Evolutionary conservation across 2,888 invertebrate species (phyloP).

Genomic region (Dryocosmus kuriphilus): DNA sequence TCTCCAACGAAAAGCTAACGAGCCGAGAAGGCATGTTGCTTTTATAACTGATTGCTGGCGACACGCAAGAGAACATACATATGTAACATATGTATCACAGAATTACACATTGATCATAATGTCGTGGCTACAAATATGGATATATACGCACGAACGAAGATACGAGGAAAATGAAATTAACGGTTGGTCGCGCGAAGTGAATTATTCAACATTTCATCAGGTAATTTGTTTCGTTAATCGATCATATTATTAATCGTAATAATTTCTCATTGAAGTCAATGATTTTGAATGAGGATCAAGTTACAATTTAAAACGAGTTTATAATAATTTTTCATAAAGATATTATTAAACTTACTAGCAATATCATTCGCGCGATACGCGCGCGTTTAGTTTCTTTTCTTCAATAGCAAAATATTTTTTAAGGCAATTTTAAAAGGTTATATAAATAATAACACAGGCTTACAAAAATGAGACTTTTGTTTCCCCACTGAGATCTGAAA

Average conservation of each 20-base stretch:
- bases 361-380: too few relatives aligned
- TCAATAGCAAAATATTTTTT: too few relatives aligned
- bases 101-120: conserved; percentile 35
- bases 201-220: background rate
- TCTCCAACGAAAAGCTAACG: conserved; percentile 10
- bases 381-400: too few relatives aligned
- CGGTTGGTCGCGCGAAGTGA: conserved; percentile 10
- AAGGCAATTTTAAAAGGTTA: too few relatives aligned
- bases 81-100: conserved; percentile 6
- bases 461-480: too few relatives aligned
- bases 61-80: conserved; percentile 24
- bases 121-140: conserved; percentile 18
- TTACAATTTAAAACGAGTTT: too few relatives aligned
- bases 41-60: conserved; percentile 29
- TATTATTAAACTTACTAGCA: too few relatives aligned
- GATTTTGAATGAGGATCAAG: background rate
- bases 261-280: background rate
- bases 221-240: background rate
- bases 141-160: conserved; percentile 15
- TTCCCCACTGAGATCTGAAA: too few relatives aligned
- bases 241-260: background rate
- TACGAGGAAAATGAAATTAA: conserved; percentile 19
- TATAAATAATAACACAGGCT: too few relatives aligned
- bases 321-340: too few relatives aligned
- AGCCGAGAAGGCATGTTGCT: conserved; percentile 2